Evolutionary conservation across 1,140 invertebrate species (phyloP).

Genomic region (Drosophila bipectinata): DNA sequence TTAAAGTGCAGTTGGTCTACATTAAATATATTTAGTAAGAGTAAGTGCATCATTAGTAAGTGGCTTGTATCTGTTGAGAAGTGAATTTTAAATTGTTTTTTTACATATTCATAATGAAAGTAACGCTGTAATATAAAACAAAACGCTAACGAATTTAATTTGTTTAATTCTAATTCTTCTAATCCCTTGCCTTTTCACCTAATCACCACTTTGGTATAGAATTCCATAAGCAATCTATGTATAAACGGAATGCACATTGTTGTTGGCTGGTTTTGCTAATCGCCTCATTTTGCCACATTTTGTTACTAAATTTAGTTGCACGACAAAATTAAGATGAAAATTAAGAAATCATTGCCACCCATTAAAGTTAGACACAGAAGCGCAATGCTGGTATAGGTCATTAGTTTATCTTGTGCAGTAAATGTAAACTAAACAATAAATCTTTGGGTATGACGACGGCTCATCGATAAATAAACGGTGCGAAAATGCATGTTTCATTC

Average conservation of each 20-base stretch:
- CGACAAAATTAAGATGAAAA: conserved; percentile 3
- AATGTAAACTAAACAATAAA: conserved; percentile 58
- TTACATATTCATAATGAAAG: conserved; percentile 43
- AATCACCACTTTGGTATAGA: conserved; percentile 34
- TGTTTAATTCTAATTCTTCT: conserved; percentile 55
- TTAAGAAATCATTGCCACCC: conserved; percentile 59
- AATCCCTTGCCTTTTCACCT: conserved; percentile 12
- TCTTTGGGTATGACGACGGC: conserved; percentile 40
- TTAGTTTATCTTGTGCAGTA: conserved; percentile 51
- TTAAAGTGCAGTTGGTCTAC: conserved; percentile 61
- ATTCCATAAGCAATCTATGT: conserved; percentile 58
- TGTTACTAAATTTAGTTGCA: conserved; percentile 43
- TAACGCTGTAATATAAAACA: conserved; percentile 74
- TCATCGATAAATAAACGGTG: conserved; percentile 29
- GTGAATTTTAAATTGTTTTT: conserved; percentile 76
- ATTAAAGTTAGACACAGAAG: conserved; percentile 31
- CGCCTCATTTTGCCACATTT: conserved; percentile 44
- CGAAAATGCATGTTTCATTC: conserved; percentile 28
- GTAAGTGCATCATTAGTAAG: conserved; percentile 60
- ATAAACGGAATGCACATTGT: conserved; percentile 63
- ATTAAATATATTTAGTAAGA: conserved; percentile 48
- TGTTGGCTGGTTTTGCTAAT: conserved; percentile 70
- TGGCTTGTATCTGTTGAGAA: conserved; percentile 66
- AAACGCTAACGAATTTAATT: conserved; percentile 75
- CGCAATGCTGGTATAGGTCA: conserved; percentile 62